These are phyloP conservation scores for Pocota personata DNA, from an alignment of 2,888 invertebrate genomes.

Conservation along the genomic window DNA sequence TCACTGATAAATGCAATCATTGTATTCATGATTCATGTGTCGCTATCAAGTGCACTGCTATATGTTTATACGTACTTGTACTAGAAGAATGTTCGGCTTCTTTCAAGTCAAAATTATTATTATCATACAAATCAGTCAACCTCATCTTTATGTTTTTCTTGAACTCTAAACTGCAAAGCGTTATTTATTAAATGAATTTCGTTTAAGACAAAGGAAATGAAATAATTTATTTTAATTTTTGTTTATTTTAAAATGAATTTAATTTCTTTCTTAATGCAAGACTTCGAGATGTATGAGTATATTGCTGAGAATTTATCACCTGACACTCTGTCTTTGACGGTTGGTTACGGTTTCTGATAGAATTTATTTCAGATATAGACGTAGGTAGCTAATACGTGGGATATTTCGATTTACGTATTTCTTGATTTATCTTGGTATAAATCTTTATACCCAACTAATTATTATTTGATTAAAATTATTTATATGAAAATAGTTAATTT, in stretches of 20 bases:
- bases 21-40: constrained; percentile 19
- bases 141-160: background rate
- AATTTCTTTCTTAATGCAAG: background rate
- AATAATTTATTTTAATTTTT: constrained; percentile 1
- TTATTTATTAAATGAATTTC: background rate
- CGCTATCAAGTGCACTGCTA: constrained; percentile 21
- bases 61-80: too few relatives aligned
- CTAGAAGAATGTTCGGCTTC: background rate
- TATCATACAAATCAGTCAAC: background rate
- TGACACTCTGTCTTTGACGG: background rate
- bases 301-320: background rate
- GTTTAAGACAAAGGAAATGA: background rate
- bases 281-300: background rate
- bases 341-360: background rate
- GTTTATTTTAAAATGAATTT: background rate
- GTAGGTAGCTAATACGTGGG: too few relatives aligned
- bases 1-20: constrained; percentile 32
- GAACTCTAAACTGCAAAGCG: background rate
- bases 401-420: too few relatives aligned
- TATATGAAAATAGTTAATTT: too few relatives aligned
- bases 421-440: too few relatives aligned
- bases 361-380: background rate
- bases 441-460: too few relatives aligned
- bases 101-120: background rate
- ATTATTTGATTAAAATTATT: too few relatives aligned